A percentile compares a stretch with the other conserved stretches of the same genome.
Evolutionary conservation across 64 coral and sea anemone genomes (phyloP).

Genomic region (Dendrophyllia cribrosa): DNA sequence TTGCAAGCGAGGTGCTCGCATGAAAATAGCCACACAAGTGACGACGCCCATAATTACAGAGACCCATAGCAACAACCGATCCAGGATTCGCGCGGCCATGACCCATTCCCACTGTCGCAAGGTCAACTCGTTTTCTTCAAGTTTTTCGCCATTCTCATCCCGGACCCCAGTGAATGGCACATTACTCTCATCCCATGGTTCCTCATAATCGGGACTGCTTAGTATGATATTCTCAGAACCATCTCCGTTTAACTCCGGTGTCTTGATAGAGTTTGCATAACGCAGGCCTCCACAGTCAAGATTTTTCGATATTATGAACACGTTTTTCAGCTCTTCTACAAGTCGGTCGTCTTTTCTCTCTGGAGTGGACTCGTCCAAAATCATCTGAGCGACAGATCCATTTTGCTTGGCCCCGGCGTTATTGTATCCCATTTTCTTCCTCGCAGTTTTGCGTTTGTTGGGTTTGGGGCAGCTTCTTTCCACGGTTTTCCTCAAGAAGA

Average conservation of each 20-base stretch:
- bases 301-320: constrained; percentile 20
- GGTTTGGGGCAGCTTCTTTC: constrained; percentile 71
- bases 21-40: constrained; percentile 73
- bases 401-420: not conserved
- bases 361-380: not conserved
- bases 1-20: constrained; percentile 68
- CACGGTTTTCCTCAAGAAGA: constrained; percentile 58
- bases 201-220: not conserved
- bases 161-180: constrained; percentile 25
- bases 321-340: constrained; percentile 61
- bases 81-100: constrained; percentile 72
- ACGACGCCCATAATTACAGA: constrained; percentile 53
- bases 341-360: constrained; percentile 70
- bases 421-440: not conserved
- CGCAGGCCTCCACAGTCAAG: not conserved
- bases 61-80: constrained; percentile 80
- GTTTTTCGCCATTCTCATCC: constrained; percentile 76
- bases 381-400: not conserved
- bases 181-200: not conserved
- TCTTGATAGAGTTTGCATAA: not conserved
- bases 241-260: not conserved
- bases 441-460: not conserved
- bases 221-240: constrained; percentile 7
- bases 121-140: constrained; percentile 70
- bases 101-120: constrained; percentile 80